A percentile compares a stretch with the other conserved stretches of the same genome.
phyloP scores from a whole-genome alignment of 2,888 invertebrate species.

The Drosophila yooni region DNA sequence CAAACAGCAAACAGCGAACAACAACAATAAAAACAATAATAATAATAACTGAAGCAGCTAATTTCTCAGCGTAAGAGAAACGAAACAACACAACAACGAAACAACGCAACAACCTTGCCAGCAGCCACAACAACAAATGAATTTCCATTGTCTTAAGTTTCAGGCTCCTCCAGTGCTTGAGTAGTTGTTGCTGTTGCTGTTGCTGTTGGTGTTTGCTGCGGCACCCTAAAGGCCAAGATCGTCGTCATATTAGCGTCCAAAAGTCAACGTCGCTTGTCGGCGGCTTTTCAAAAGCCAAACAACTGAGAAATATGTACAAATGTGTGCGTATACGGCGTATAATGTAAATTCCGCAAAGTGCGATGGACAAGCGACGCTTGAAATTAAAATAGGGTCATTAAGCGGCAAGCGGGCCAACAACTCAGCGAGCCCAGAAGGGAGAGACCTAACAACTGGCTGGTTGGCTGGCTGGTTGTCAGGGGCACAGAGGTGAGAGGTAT shows the following conservation, averaged over 20 bases:
- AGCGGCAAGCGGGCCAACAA: slow-evolving; percentile 49
- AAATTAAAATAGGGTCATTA: slow-evolving; percentile 81
- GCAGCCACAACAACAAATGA: slow-evolving; percentile 71
- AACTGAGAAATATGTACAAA: slow-evolving; percentile 56
- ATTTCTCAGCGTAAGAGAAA: slow-evolving; percentile 75
- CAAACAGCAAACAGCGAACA: slow-evolving; percentile 28
- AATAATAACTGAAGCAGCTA: slow-evolving; percentile 79
- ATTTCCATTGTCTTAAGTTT: slow-evolving; percentile 77
- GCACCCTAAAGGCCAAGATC: slow-evolving; percentile 81
- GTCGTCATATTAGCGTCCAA: slow-evolving; percentile 81
- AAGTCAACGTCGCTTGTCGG: slow-evolving; percentile 78
- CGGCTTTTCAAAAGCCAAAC: slow-evolving; percentile 75
- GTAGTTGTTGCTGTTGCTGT: slow-evolving; percentile 38
- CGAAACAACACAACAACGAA: slow-evolving; percentile 29
- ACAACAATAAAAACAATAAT: slow-evolving; percentile 28
- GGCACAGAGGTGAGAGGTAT: slow-evolving; percentile 30
- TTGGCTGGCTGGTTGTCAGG: neutral
- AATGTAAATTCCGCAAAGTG: slow-evolving; percentile 80
- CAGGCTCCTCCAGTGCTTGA: slow-evolving; percentile 59
- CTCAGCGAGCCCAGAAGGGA: slow-evolving; percentile 6
- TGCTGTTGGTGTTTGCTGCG: slow-evolving; percentile 36
- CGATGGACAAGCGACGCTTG: slow-evolving; percentile 78
- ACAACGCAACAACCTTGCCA: slow-evolving; percentile 72
- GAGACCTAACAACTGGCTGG: slow-evolving; percentile 7
- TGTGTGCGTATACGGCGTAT: slow-evolving; percentile 59